These are phyloP conservation scores for Chionis minor DNA, from an alignment of 2,113 vertebrate species.

Conservation along the genomic window DNA sequence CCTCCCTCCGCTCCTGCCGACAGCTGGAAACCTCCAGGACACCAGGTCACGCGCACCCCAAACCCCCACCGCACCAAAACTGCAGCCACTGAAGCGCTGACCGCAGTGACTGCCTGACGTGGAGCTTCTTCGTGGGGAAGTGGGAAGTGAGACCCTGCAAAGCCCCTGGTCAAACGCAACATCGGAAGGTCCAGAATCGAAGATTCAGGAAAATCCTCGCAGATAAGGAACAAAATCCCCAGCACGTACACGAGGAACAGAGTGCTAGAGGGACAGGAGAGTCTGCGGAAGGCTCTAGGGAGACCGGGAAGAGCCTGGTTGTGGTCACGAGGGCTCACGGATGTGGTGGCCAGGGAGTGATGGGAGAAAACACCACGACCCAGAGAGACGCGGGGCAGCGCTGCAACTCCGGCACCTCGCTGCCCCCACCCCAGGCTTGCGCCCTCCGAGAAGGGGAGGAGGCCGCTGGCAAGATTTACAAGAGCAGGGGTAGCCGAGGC, in stretches of 20 bases:
- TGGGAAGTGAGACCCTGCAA: not conserved
- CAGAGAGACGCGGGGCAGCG: not conserved
- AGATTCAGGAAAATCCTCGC: not conserved
- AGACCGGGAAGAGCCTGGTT: not conserved
- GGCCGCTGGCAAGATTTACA: not conserved
- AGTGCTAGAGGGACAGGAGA: not conserved
- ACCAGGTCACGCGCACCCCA: accelerated
- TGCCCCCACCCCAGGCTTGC: not conserved
- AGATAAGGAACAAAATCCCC: not conserved
- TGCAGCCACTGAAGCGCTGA: too few species aligned
- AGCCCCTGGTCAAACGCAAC: not conserved
- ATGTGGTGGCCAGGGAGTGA: too few species aligned
- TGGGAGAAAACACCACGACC: not conserved
- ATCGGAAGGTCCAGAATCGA: not conserved
- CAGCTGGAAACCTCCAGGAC: not conserved
- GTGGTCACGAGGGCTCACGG: too few species aligned
- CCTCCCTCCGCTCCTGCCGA: not conserved
- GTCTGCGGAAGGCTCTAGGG: not conserved
- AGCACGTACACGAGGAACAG: not conserved
- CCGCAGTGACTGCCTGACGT: not conserved
- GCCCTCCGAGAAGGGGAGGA: not conserved
- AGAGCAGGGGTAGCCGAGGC: not conserved
- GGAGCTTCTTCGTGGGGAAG: not conserved
- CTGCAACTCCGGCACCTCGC: not conserved
- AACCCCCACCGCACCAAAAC: not conserved